Evolutionary conservation across 2,888 invertebrate genomes (phyloP).

Genomic region (Metopia argyrocephala): DNA sequence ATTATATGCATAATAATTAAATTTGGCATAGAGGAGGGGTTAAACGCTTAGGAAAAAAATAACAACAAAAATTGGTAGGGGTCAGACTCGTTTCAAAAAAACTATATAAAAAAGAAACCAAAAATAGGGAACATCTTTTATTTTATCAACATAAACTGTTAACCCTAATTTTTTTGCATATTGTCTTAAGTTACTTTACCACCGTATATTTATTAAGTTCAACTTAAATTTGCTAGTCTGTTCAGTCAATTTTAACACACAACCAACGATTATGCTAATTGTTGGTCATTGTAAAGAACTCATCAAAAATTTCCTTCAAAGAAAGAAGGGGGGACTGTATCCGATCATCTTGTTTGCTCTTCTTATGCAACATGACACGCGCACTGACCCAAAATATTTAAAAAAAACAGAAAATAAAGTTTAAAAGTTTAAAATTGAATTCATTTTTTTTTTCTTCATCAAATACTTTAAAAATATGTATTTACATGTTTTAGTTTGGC

Average conservation of each 20-base stretch:
- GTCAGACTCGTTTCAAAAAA: slow-evolving; percentile 44
- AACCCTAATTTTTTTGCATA: background rate
- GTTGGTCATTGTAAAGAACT: slow-evolving; percentile 65
- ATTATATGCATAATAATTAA: slow-evolving; percentile 64
- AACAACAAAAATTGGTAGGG: background rate
- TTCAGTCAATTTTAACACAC: slow-evolving; percentile 51
- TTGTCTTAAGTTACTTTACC: no score
- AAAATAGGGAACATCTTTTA: no score
- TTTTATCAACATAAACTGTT: no score
- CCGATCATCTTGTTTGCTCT: no score
- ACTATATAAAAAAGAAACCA: slow-evolving; percentile 4
- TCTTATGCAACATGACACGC: slow-evolving; percentile 52
- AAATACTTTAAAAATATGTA: slow-evolving; percentile 65
- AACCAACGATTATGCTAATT: slow-evolving; percentile 75
- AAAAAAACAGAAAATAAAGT: slow-evolving; percentile 40
- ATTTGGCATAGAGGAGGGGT: slow-evolving; percentile 59
- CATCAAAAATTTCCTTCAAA: slow-evolving; percentile 59
- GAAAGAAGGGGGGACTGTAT: background rate
- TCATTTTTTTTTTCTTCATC: slow-evolving; percentile 51
- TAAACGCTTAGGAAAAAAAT: slow-evolving; percentile 25
- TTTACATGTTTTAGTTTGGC: slow-evolving; percentile 38
- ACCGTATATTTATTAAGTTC: slow-evolving; percentile 4
- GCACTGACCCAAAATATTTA: slow-evolving; percentile 56
- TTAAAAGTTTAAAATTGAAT: slow-evolving; percentile 16
- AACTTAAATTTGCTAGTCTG: background rate